Evolutionary conservation across 2,113 vertebrate genomes (phyloP).

Genomic region (Halcyon malimbica): DNA sequence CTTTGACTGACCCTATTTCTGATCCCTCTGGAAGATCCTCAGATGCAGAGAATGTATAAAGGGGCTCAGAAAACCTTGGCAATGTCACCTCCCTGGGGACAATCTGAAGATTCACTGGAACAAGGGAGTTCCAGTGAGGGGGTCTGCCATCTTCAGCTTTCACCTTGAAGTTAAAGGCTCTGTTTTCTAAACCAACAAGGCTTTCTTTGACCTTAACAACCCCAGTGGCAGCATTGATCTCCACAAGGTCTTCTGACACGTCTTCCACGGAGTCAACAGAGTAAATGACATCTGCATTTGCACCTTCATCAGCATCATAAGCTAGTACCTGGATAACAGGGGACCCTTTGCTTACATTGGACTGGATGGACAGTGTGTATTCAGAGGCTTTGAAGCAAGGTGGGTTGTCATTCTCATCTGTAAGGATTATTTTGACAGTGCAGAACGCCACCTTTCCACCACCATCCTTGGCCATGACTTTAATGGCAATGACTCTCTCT

Average conservation of each 20-base stretch:
- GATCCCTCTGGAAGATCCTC: constrained; percentile 91
- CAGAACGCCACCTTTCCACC: constrained; percentile 95
- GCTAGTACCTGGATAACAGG: constrained; percentile 93
- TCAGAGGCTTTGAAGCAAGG: constrained; percentile 91
- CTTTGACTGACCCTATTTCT: constrained; percentile 90
- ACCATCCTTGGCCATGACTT: constrained; percentile 95
- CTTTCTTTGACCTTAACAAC: constrained; percentile 91
- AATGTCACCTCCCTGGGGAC: constrained; percentile 88
- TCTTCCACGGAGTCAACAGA: constrained; percentile 85
- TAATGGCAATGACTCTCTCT: constrained; percentile 93
- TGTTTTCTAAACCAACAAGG: constrained; percentile 89
- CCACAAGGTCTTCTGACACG: constrained; percentile 85
- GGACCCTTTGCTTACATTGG: constrained; percentile 88
- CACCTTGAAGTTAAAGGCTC: constrained; percentile 90
- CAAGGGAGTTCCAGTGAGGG: constrained; percentile 89
- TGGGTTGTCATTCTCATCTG: constrained; percentile 95
- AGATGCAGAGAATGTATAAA: constrained; percentile 91
- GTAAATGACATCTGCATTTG: constrained; percentile 94
- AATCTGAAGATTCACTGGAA: constrained; percentile 90
- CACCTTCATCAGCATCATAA: constrained; percentile 94
- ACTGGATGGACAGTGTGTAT: constrained; percentile 91
- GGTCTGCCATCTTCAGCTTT: constrained; percentile 91
- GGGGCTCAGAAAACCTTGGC: constrained; percentile 93
- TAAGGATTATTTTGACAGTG: constrained; percentile 95
- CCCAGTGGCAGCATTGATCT: constrained; percentile 92